These are phyloP conservation scores for Laterallus jamaicensis DNA, from an alignment of 2,113 vertebrate genomes.

Conservation along the genomic window DNA sequence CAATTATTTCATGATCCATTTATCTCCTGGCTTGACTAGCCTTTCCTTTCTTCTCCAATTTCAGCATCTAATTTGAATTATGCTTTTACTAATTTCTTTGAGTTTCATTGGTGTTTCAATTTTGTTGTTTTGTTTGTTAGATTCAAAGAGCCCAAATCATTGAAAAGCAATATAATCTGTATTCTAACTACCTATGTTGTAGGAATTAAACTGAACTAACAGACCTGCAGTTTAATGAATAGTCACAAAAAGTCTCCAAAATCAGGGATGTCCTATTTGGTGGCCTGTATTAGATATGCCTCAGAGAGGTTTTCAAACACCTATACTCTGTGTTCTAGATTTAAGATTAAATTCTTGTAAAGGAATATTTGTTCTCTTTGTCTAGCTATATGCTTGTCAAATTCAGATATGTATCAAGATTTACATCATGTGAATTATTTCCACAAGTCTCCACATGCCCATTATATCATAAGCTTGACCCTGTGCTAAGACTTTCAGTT, in stretches of 20 bases:
- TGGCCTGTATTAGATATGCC: background rate
- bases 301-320: background rate
- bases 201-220: background rate
- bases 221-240: background rate
- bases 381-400: background rate
- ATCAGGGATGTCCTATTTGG: fast-evolving
- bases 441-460: background rate
- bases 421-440: background rate
- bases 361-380: background rate
- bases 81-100: background rate
- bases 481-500: background rate
- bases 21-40: background rate
- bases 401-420: background rate
- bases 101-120: background rate
- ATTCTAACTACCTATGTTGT: background rate
- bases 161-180: background rate
- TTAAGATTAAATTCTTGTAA: background rate
- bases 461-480: background rate
- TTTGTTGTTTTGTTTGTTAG: too few relatives aligned
- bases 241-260: background rate
- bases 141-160: background rate
- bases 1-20: background rate
- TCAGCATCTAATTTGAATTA: background rate
- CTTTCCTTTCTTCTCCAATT: background rate
- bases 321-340: background rate